Base-by-base conservation (phyloP, 2,888 invertebrate genomes). In the Margaritifera margaritifera region DNA sequence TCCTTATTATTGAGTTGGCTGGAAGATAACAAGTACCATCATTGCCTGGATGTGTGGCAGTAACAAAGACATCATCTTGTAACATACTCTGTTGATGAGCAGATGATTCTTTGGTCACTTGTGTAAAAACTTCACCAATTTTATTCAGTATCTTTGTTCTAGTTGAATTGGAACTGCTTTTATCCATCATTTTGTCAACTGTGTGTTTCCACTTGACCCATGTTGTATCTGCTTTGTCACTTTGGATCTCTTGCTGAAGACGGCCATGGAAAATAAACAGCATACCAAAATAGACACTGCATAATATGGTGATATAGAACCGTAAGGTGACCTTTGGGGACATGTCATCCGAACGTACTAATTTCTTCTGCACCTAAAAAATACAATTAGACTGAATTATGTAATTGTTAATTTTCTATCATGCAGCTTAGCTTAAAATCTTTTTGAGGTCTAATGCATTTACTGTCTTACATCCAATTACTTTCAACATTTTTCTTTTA, bases 181-280 rank as follows among this genome's bases (percentile, higher is more conserved):
- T 64, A 19, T 58, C 60, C 55, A 61, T 25, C 55, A 54, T 64
- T 64, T n/a, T 62, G n/a, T 24, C 52, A 62, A 24, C 15, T 24
- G 25, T 24, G 24, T 27, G n/a, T 25, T 25, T 62, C 42, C 55
- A 42, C 18, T 25, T 42, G 31, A 2, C 51, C 27, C 20, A 19
- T 19, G 1, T 25, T 20, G 18, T 11, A 55, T 27, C 22, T 27
- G 20, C 19, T 55, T 22, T 64, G 69, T 61, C 20, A 18, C n/a
- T 53, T 50, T 69, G 62, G n/a, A 69, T 71, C 53, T 83, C 80
- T 11, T 76, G 51, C 62, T 83, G 81, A n/a, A 83, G 76, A 22
- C 77, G 75, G n/a, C 80, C 79, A 63, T 83, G 78, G 69, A 83
- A 79, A 25, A 83, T 25, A 22, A 79, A 72, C 5, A 83, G 70